Conservation (phyloP, 2,113 vertebrate genomes). For the Martes martes region DNA sequence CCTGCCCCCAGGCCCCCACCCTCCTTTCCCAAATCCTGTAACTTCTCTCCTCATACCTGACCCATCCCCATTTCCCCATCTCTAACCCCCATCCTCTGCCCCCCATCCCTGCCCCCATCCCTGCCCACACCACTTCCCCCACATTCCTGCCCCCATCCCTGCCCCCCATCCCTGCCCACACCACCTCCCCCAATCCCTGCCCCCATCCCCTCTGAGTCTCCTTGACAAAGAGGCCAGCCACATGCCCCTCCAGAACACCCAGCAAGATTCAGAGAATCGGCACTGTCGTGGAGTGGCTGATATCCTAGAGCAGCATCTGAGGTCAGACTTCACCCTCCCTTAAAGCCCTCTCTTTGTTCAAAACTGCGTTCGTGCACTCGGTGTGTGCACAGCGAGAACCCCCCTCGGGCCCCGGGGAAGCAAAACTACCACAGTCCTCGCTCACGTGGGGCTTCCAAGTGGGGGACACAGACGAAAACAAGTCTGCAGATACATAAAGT, state of each 20-base stretch:
- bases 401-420: background rate
- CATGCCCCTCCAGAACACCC: background rate
- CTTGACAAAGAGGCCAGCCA: background rate
- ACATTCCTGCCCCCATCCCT: background rate
- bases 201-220: background rate
- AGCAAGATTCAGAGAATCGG: background rate
- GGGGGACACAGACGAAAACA: background rate
- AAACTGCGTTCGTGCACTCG: background rate
- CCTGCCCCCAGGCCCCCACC: background rate
- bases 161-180: background rate
- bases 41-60: background rate
- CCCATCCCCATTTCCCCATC: background rate
- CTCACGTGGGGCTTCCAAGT: rapidly evolving
- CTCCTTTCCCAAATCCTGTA: background rate
- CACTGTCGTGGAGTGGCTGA: rapidly evolving
- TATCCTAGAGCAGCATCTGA: too few species aligned
- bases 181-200: background rate
- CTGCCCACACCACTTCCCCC: background rate
- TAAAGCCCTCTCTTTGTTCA: background rate
- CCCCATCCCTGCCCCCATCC: background rate
- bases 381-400: rapidly evolving
- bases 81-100: background rate
- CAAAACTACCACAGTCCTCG: too few species aligned
- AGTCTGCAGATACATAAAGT: background rate
- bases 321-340: background rate